These are phyloP conservation scores for Arion vulgaris DNA, from an alignment of 1,140 invertebrate genomes.

Conservation along the genomic window DNA sequence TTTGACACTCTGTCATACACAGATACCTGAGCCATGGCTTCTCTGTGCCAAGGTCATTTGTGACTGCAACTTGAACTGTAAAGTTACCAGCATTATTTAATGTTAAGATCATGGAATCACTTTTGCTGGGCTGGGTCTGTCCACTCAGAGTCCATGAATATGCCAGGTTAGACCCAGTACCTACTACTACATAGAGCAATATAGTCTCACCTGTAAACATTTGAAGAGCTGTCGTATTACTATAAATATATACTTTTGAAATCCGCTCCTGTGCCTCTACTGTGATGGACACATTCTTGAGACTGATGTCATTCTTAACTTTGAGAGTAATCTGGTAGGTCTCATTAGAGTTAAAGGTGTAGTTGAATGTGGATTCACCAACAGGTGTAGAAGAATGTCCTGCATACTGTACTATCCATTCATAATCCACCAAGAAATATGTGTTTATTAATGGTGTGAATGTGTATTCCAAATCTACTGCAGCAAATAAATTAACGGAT, in stretches of 20 bases:
- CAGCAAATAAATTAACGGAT: slow-evolving; percentile 32
- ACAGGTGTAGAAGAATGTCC: background rate
- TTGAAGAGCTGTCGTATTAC: slow-evolving; percentile 39
- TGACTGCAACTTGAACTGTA: slow-evolving; percentile 6
- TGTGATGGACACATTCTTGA: slow-evolving; percentile 2
- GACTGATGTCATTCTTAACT: slow-evolving; percentile 53
- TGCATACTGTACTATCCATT: slow-evolving; percentile 43
- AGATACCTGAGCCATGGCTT: background rate
- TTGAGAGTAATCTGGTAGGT: slow-evolving; percentile 43
- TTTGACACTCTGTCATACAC: slow-evolving; percentile 1
- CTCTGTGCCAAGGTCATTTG: background rate
- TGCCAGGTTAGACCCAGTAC: slow-evolving; percentile 47
- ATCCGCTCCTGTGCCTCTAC: slow-evolving; percentile 51
- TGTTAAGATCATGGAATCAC: slow-evolving; percentile 6
- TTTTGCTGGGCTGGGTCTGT: background rate
- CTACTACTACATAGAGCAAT: slow-evolving; percentile 35
- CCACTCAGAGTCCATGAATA: slow-evolving; percentile 42
- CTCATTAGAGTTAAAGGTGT: slow-evolving; percentile 39
- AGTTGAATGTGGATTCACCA: background rate
- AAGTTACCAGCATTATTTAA: slow-evolving; percentile 29
- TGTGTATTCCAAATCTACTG: slow-evolving; percentile 4
- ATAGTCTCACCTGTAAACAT: slow-evolving; percentile 35
- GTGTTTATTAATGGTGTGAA: slow-evolving; percentile 41
- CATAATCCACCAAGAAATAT: slow-evolving; percentile 41
- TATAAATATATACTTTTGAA: slow-evolving; percentile 36